These are phyloP conservation scores for Eurytoma californica DNA, from an alignment of 2,888 invertebrate genomes.

Conservation along the genomic window DNA sequence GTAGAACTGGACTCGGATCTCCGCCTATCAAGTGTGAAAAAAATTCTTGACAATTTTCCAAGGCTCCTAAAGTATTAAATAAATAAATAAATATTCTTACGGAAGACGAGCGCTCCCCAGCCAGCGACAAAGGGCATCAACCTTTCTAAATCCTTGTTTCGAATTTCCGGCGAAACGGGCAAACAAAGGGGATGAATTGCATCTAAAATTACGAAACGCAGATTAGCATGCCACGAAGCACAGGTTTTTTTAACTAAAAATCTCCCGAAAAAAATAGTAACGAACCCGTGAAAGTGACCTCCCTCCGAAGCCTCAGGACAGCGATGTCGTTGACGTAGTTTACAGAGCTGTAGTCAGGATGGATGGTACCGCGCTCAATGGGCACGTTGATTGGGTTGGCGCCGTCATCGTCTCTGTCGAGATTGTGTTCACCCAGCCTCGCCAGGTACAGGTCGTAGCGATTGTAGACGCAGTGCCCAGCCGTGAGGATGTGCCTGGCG, in stretches of 20 bases:
- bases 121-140: conserved; percentile 86
- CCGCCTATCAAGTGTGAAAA: conserved; percentile 77
- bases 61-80: too few species aligned
- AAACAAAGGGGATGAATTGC: conserved; percentile 85
- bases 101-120: conserved; percentile 85
- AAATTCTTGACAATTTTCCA: too few species aligned
- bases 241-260: too few species aligned
- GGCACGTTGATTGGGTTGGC: conserved; percentile 79
- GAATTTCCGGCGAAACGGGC: conserved; percentile 78
- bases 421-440: conserved; percentile 87
- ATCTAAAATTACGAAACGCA: conserved; percentile 74
- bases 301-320: conserved; percentile 79
- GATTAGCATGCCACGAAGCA: too few species aligned
- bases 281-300: conserved; percentile 78
- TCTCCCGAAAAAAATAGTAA: background rate
- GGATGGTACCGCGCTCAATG: conserved; percentile 79
- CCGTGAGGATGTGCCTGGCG: conserved; percentile 84
- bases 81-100: conserved; percentile 76
- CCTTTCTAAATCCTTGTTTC: conserved; percentile 77
- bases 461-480: conserved; percentile 84
- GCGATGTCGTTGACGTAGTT: conserved; percentile 87
- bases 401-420: conserved; percentile 80
- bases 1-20: conserved; percentile 79
- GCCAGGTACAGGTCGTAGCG: conserved; percentile 74
- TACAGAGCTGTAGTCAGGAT: conserved; percentile 81